phyloP scores from a whole-genome alignment of 2,888 invertebrate species.

The Melolontha melolontha region DNA sequence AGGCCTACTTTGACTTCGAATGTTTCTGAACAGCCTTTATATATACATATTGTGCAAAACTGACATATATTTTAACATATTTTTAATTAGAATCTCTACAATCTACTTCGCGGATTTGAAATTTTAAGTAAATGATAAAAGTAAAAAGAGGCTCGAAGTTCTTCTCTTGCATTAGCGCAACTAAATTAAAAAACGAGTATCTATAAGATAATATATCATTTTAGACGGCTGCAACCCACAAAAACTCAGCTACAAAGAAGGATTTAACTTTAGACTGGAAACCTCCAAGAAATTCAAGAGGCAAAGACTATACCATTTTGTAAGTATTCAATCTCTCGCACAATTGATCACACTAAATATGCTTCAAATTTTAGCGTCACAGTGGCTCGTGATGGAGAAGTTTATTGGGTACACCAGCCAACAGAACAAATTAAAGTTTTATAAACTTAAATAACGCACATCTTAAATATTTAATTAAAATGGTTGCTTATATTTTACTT shows the following conservation, averaged over 20 bases:
- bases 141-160: too few relatives aligned
- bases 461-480: constrained; percentile 16
- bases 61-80: too few relatives aligned
- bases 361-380: constrained; percentile 70
- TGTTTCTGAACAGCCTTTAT: too few relatives aligned
- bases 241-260: constrained; percentile 72
- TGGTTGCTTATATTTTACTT: too few relatives aligned
- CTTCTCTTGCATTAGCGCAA: too few relatives aligned
- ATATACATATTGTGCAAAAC: too few relatives aligned
- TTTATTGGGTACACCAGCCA: constrained; percentile 78
- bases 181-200: too few relatives aligned
- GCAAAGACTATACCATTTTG: constrained; percentile 75
- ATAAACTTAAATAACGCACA: constrained; percentile 40
- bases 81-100: too few relatives aligned
- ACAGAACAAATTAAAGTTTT: constrained; percentile 72
- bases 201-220: constrained; percentile 48
- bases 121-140: too few relatives aligned
- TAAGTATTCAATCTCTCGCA: constrained; percentile 59
- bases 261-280: constrained; percentile 73
- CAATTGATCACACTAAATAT: constrained; percentile 47
- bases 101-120: too few relatives aligned
- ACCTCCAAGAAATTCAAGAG: constrained; percentile 70
- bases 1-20: too few relatives aligned
- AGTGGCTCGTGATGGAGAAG: constrained; percentile 76
- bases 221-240: constrained; percentile 79